phyloP scores from a whole-genome alignment of 2,888 invertebrate species.

The Yponomeuta evonymella region DNA sequence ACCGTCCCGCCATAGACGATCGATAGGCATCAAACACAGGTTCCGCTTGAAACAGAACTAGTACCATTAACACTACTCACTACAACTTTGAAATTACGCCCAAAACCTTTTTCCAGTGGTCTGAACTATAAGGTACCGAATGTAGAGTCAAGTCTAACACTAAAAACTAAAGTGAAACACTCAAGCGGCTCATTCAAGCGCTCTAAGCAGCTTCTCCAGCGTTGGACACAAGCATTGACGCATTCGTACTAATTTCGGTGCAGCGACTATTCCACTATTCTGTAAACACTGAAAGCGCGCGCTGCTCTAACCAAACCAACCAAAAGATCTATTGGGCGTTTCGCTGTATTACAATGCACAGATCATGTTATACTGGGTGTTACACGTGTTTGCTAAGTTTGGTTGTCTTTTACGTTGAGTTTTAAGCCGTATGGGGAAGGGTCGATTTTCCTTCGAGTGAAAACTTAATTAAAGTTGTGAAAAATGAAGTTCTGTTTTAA shows the following conservation, averaged over 20 bases:
- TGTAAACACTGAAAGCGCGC: constrained; percentile 60
- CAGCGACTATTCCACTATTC: constrained; percentile 72
- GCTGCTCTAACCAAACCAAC: constrained; percentile 49
- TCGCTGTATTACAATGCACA: constrained; percentile 25
- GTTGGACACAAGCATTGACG: constrained; percentile 53
- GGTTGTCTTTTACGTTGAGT: background rate
- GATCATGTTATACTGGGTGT: constrained; percentile 9
- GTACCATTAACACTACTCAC: too few relatives aligned
- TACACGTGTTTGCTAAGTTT: background rate
- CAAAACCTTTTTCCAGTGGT: too few relatives aligned
- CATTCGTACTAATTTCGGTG: constrained; percentile 75
- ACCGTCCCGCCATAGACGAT: too few relatives aligned
- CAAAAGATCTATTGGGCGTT: constrained; percentile 37
- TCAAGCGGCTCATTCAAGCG: background rate
- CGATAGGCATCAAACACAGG: too few relatives aligned
- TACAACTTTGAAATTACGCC: too few relatives aligned
- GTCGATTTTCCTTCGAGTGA: constrained; percentile 28
- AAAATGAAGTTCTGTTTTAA: constrained; percentile 71
- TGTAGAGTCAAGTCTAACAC: too few relatives aligned
- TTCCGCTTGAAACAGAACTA: too few relatives aligned
- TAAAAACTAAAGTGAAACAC: background rate
- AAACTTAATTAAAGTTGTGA: constrained; percentile 35
- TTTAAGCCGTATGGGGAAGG: constrained; percentile 10
- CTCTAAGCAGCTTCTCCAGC: background rate
- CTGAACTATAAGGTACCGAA: too few relatives aligned